Conservation (phyloP, 2,113 vertebrate genomes). For the Empidonax traillii region DNA sequence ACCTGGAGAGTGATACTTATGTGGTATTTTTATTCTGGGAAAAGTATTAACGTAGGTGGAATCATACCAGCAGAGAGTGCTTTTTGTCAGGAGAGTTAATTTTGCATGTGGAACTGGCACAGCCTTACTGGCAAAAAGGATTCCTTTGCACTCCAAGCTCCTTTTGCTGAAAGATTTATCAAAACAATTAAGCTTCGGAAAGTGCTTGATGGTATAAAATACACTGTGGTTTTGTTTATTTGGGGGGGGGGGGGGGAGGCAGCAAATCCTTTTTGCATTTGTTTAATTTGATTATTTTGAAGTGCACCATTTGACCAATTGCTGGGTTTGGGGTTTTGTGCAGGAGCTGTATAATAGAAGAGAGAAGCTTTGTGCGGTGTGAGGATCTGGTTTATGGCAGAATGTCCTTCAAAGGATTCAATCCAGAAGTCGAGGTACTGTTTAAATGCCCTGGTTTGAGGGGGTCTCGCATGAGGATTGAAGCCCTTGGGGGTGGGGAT, state of each 20-base stretch:
- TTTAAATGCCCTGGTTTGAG: background rate
- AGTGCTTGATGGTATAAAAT: conserved; percentile 33
- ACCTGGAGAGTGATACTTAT: conserved; percentile 61
- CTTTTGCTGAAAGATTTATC: conserved; percentile 49
- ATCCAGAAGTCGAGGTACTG: conserved; percentile 92
- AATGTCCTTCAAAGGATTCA: conserved; percentile 95
- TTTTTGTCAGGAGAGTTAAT: conserved; percentile 54
- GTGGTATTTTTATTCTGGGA: conserved; percentile 55
- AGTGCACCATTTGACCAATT: background rate
- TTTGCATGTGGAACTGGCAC: conserved; percentile 42
- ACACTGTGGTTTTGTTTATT: conserved; percentile 27
- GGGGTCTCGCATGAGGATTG: background rate
- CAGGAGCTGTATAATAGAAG: conserved; percentile 90
- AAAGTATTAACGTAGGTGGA: conserved; percentile 27
- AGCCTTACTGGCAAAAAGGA: conserved; percentile 21
- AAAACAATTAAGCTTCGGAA: conserved; percentile 38
- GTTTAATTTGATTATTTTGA: conserved; percentile 36
- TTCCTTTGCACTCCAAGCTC: conserved; percentile 24
- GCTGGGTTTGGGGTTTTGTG: conserved; percentile 24
- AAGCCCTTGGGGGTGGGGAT: background rate
- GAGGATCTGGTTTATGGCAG: conserved; percentile 90
- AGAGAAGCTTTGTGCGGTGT: conserved; percentile 87
- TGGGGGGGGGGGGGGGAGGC: background rate
- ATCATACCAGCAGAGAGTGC: conserved; percentile 18
- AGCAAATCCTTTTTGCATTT: background rate